Conservation (phyloP, 2,113 vertebrate genomes). For the Phocoena sinus region DNA sequence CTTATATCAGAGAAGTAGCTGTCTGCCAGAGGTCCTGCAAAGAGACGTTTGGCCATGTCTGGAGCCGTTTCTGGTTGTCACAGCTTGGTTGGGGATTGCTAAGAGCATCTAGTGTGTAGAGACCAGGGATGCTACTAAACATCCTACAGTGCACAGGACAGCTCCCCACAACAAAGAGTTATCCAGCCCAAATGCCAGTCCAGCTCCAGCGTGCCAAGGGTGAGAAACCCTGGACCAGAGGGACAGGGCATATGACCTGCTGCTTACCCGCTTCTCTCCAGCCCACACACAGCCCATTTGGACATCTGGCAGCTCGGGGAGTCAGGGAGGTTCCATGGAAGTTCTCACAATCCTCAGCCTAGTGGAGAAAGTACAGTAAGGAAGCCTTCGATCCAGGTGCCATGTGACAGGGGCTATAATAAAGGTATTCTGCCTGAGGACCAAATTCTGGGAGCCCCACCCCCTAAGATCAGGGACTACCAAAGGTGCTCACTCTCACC, state of each 20-base stretch:
- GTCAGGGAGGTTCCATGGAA: background rate
- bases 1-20: background rate
- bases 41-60: background rate
- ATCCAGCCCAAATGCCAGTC: background rate
- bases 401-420: background rate
- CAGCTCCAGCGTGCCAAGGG: background rate
- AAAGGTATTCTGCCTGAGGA: background rate
- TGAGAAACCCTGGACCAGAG: background rate
- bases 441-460: background rate
- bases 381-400: background rate
- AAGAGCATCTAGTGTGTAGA: background rate
- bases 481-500: background rate
- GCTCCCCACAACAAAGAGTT: background rate
- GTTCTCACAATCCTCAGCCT: background rate
- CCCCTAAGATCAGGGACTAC: background rate
- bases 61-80: background rate
- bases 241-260: background rate
- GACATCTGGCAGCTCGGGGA: background rate
- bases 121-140: background rate
- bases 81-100: rapidly evolving
- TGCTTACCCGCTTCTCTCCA: background rate
- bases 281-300: background rate
- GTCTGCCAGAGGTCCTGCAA: background rate
- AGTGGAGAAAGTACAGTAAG: background rate
- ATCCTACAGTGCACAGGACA: background rate